Percentiles rank a stretch among this genome's conserved stretches.
Evolutionary conservation across 2,797 vertebrate species (phyloP).

Genomic region (Sus cebifrons): DNA sequence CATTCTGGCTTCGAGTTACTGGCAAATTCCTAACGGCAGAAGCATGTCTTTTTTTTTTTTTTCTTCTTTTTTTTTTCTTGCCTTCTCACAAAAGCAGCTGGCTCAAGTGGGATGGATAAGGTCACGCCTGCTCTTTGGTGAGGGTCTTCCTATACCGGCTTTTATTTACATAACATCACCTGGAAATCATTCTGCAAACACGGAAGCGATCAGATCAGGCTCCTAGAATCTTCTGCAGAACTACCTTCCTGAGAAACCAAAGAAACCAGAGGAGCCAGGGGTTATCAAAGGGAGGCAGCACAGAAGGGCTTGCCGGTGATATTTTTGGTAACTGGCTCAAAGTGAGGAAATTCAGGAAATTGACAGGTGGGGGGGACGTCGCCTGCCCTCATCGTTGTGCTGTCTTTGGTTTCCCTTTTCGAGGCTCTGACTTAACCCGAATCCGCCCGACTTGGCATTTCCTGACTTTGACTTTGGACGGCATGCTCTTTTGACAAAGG

Average conservation of each 20-base stretch:
- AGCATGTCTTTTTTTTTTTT: rapidly evolving
- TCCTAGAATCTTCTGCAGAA: neutral
- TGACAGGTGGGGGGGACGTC: rapidly evolving
- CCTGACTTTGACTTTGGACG: neutral
- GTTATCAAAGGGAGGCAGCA: conserved; percentile 69
- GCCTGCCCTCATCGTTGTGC: rapidly evolving
- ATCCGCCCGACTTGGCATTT: neutral
- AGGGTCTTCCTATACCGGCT: rapidly evolving
- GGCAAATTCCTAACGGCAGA: neutral
- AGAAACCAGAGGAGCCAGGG: neutral
- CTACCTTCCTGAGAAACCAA: neutral
- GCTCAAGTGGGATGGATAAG: rapidly evolving
- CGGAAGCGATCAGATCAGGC: rapidly evolving
- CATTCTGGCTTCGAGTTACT: neutral
- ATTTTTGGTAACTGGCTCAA: neutral
- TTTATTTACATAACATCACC: neutral
- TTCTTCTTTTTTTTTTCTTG: neutral
- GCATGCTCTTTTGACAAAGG: neutral
- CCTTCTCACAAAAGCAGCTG: neutral
- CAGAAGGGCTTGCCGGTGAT: neutral
- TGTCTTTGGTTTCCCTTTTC: neutral
- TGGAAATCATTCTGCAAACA: neutral
- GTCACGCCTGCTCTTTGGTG: rapidly evolving
- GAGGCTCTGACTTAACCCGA: neutral
- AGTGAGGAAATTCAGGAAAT: neutral